Evolutionary conservation across 2,888 invertebrate genomes (phyloP), one percentile per base, ranked within the genome.

Genomic region (Gandaritis pyraliata): DNA sequence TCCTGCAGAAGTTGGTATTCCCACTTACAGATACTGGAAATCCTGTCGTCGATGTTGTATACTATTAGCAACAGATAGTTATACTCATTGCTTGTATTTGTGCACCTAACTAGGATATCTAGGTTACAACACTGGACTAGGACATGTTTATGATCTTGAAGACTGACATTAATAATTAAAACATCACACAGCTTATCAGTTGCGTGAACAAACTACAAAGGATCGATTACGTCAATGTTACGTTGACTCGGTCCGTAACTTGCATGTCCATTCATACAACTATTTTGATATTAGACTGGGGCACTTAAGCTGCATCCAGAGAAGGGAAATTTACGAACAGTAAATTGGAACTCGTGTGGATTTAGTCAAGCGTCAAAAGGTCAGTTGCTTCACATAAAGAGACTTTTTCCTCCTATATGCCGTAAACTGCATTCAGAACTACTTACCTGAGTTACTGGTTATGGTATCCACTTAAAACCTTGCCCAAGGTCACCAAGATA

Each of bases 171-270:
- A 8, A 8, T 33, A 7, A 10, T 45, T 51, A 47, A 61, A 61
- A 57, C 57, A 46, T 50, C 41, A 52, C 53, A 33, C 53, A 51
- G 53, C 50, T 16, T 45, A 48, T 51, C 41, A 15, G 39, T 56
- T 39, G 39, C 51, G 55, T 48, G 38, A 30, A 55, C 54, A 43
- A 57, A 33, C 33, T 33, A 33, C 33, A 33, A 49, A 63, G 63
- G 54, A 61, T 52, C 51, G 54, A 33, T 70, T 70, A 66, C 66
- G 64, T 68, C 55, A 50, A 18, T 16, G 66, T 66, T 70, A 64
- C 68, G 68, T 59, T 11, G 48, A 45, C 36, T 50, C 39, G 30
- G 30, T 39, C 58, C 59, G 56, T 59, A 59, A 58, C 48, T 56
- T 30, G 15, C 45, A 52, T 52, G 47, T 49, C 58, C 58, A 63